phyloP scores from a whole-genome alignment of 2,797 vertebrate species.

The Lacerta agilis region DNA sequence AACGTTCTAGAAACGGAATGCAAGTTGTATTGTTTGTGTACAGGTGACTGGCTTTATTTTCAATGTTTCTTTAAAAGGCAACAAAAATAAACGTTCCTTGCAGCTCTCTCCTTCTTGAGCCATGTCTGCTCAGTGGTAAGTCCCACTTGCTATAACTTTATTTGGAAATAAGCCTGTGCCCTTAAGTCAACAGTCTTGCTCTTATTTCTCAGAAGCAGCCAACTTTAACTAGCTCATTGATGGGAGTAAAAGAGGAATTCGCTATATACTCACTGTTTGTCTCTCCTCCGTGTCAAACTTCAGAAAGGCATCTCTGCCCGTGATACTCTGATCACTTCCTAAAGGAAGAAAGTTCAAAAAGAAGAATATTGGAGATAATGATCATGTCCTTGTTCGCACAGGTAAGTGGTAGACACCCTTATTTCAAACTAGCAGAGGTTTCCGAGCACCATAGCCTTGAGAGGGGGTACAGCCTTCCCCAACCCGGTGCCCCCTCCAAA shows the following conservation, averaged over 20 bases:
- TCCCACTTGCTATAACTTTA: background rate
- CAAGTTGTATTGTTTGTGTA: too few species aligned
- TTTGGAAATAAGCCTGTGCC: background rate
- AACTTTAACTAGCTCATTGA: constrained; percentile 17
- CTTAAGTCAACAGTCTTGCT: rapidly evolving
- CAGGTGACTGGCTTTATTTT: too few species aligned
- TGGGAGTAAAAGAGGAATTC: background rate
- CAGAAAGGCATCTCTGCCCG: constrained; percentile 36
- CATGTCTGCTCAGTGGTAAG: too few species aligned
- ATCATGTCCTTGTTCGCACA: background rate
- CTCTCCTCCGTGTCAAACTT: constrained; percentile 65
- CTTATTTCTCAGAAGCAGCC: constrained; percentile 15
- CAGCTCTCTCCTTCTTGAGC: too few species aligned
- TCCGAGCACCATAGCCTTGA: background rate
- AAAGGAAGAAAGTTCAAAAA: constrained; percentile 24
- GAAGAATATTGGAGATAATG: constrained; percentile 49
- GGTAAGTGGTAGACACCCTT: too few species aligned
- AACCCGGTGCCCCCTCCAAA: background rate
- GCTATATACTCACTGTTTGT: constrained; percentile 65
- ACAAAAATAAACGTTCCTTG: too few species aligned
- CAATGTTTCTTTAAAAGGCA: too few species aligned
- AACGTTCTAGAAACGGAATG: background rate
- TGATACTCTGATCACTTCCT: constrained; percentile 72
- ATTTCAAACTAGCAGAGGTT: background rate
- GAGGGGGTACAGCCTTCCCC: background rate